Evolutionary conservation across 2,888 invertebrate species (phyloP), one percentile per base, ranked within the genome.

Genomic region (Lasioglossum calceatum): DNA sequence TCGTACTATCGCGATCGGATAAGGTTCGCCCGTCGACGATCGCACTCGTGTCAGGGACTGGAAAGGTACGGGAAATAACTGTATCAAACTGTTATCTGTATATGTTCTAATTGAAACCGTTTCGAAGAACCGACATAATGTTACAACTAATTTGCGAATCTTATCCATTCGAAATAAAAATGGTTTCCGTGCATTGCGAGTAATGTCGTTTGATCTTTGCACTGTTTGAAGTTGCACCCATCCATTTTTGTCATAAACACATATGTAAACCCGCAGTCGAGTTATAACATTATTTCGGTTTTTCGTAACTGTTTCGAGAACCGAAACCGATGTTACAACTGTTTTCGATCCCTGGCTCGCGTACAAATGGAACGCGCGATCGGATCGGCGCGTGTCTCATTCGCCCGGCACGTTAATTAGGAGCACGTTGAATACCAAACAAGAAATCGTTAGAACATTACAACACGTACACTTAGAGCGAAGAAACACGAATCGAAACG

Each of bases 381-480:
- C 47, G 47, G 4, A 67, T 78, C 19, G 27, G 27, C 61, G 27
- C 61, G 36, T 23, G n/a, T 42, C 58, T 61, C 42, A 58, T 44
- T 79, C 78, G 61, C 27, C 23, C 32, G 58, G 42, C 64, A 67
- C 44, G 72, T 76, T 42, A 82, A 71, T 70, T 74, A 81, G 39
- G 50, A 42, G 58, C 64, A 75, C 78, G 42, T 86, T 47, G 64
- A 76, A 79, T 85, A 82, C 75, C 19, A 80, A 85, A 88, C 82
- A 78, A 82, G 75, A 42, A 73, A 80, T 78, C 61, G 58, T 87
- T 85, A 82, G 79, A 85, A 84, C 87, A 39, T 70, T 70, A 39
- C 80, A 80, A 85, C 70, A 75, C 61, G 79, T 87, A 89, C 74
- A 89, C 84, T 86, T 81, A 91, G 79, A 90, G 84, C 75, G 81